Conservation (phyloP, 2,888 invertebrate genomes). For the Linnaemya vulpina region DNA sequence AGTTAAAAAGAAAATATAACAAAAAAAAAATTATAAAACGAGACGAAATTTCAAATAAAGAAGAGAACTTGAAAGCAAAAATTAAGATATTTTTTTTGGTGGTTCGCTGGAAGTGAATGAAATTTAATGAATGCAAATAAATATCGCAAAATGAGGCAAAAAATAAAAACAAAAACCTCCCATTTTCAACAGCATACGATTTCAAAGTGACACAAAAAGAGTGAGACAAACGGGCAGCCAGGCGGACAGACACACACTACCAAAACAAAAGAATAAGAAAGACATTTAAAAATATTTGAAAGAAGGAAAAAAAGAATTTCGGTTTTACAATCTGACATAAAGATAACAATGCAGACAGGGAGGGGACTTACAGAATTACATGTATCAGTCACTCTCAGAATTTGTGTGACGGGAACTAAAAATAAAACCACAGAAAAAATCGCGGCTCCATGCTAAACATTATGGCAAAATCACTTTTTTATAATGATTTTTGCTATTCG, state of each 20-base stretch:
- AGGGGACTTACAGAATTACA: slow-evolving; percentile 56
- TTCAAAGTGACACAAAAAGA: slow-evolving; percentile 43
- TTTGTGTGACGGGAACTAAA: slow-evolving; percentile 28
- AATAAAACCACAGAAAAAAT: background rate
- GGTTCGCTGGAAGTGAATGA: slow-evolving; percentile 54
- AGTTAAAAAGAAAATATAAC: background rate
- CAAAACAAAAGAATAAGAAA: slow-evolving; percentile 42
- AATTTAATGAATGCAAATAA: slow-evolving; percentile 65
- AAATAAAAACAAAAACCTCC: slow-evolving; percentile 32
- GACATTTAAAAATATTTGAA: slow-evolving; percentile 11
- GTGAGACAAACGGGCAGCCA: background rate
- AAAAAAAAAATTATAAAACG: slow-evolving; percentile 9
- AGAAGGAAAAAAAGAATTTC: slow-evolving; percentile 5
- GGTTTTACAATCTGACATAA: slow-evolving; percentile 50
- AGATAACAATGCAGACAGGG: slow-evolving; percentile 30
- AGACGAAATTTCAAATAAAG: slow-evolving; percentile 33
- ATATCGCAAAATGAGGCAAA: slow-evolving; percentile 32
- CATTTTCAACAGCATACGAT: slow-evolving; percentile 45
- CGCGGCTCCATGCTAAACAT: slow-evolving; percentile 14
- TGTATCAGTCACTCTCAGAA: slow-evolving; percentile 62
- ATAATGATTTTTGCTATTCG: too few species aligned
- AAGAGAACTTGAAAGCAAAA: slow-evolving; percentile 48
- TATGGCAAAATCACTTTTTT: background rate
- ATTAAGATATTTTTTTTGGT: slow-evolving; percentile 44
- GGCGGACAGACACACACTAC: slow-evolving; percentile 10